Conservation (phyloP, 2,113 vertebrate species). For the Cryptoleucopteryx plumbea region DNA sequence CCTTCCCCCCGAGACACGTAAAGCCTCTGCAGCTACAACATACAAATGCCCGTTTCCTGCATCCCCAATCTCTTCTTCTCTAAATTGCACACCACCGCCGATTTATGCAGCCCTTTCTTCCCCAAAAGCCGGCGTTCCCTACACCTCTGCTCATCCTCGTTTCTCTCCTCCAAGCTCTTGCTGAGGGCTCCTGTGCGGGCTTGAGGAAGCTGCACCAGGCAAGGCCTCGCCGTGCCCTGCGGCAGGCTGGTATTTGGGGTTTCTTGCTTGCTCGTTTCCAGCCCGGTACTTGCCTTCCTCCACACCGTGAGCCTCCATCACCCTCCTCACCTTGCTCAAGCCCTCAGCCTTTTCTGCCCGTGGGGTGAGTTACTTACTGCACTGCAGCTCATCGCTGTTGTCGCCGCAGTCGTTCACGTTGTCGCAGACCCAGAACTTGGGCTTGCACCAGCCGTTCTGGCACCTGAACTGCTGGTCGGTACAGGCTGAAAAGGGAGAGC, state of each 20-base stretch:
- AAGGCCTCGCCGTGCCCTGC: background rate
- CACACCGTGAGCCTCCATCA: accelerated
- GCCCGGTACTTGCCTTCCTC: background rate
- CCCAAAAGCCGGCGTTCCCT: background rate
- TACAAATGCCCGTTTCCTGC: accelerated
- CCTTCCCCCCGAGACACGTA: accelerated
- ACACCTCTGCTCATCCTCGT: background rate
- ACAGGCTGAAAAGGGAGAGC: slow-evolving; percentile 58
- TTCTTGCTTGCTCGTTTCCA: background rate
- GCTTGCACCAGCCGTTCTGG: slow-evolving; percentile 84
- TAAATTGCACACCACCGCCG: background rate
- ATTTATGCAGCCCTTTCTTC: background rate
- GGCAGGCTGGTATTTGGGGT: background rate
- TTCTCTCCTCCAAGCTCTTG: background rate
- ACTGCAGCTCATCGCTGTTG: slow-evolving; percentile 82
- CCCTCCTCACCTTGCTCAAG: accelerated
- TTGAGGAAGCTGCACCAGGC: background rate
- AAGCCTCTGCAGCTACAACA: background rate
- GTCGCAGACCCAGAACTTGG: slow-evolving; percentile 88
- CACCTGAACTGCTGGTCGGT: slow-evolving; percentile 73
- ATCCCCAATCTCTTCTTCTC: background rate
- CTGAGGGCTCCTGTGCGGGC: accelerated
- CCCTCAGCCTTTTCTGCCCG: background rate
- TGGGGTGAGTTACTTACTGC: slow-evolving; percentile 71
- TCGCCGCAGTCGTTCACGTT: slow-evolving; percentile 88